Base-by-base conservation (phyloP, 2,113 vertebrate species). In the Notothenia rossii region DNA sequence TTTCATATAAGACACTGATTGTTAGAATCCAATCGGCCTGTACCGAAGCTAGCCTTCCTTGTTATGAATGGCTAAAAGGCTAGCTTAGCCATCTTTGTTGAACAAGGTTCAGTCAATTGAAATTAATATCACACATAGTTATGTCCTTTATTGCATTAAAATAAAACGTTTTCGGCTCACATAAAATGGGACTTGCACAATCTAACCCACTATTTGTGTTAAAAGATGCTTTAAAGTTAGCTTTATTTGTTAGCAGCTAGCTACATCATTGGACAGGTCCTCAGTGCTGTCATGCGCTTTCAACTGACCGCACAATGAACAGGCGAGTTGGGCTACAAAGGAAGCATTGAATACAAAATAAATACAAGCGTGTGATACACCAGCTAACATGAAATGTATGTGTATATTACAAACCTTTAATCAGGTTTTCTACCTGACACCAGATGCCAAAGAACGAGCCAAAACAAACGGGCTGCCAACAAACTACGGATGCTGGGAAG, bases 331-430 rank as follows among this genome's bases (percentile, higher is more conserved):
- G n/a, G 1, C 15, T 17, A 10, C 9, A 22, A 63, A 59, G 54
- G 56, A 12, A 61, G 9, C 14, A 1, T 51, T 13, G 51, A 53
- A 45, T 7, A 54, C 15, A 7, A 4, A 22, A 8, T 0, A 10
- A 7, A 50, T 29, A 71, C 0, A 56, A 1, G 0, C 18, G 20
- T 7, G 2, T 13, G 2, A 17, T 18, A 22, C 0, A 22, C 12
- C 2, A 6, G 8, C 1, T 5, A 50, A 22, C 0, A 3, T 3
- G 1, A n/a, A 3, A 50, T 2, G 8, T 3, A 33, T 20, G n/a
- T 43, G 10, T 15, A 22, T 7, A 73, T 13, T 66, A 87, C 90
- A 46, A 83, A 94, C 90, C 93, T 91, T 83, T 36, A 10, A 66
- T 65, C 75, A 79, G 72, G 68, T 84, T 85, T 82, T 75, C 17